Conservation (phyloP, 2,113 vertebrate genomes). For the Opisthocomus hoazin region DNA sequence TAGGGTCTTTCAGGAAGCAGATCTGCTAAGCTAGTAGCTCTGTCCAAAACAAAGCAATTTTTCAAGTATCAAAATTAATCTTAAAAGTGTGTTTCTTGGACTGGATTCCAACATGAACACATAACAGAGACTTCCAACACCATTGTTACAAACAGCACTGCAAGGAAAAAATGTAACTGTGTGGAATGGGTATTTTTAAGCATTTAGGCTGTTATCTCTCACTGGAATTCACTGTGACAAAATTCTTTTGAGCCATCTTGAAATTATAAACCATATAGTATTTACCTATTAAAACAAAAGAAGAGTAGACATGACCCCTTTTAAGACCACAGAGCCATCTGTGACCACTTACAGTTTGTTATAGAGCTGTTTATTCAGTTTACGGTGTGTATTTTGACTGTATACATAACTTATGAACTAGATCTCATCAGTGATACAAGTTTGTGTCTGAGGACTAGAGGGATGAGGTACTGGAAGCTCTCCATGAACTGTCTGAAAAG, state of each 20-base stretch:
- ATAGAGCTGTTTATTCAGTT: constrained; percentile 13
- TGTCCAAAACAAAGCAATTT: background rate
- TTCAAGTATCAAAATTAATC: background rate
- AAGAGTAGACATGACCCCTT: background rate
- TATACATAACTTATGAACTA: constrained; percentile 7
- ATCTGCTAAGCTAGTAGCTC: background rate
- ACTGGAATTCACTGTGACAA: background rate
- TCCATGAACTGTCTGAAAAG: background rate
- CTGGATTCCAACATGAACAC: background rate
- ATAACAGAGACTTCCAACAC: background rate
- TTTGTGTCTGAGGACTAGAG: background rate
- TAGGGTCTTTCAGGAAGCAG: background rate
- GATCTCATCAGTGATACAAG: constrained; percentile 1
- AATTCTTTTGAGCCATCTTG: background rate
- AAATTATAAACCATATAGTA: background rate
- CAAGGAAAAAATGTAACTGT: background rate
- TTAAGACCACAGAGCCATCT: background rate
- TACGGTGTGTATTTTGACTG: constrained; percentile 34
- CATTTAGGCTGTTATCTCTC: background rate
- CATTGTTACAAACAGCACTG: background rate
- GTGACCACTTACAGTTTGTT: background rate
- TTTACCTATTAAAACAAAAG: background rate
- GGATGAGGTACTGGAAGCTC: background rate
- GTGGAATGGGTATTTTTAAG: background rate
- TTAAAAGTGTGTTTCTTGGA: background rate